These are phyloP conservation scores for Drosophila fungiperda DNA, from an alignment of 2,888 invertebrate species.

Conservation along the genomic window DNA sequence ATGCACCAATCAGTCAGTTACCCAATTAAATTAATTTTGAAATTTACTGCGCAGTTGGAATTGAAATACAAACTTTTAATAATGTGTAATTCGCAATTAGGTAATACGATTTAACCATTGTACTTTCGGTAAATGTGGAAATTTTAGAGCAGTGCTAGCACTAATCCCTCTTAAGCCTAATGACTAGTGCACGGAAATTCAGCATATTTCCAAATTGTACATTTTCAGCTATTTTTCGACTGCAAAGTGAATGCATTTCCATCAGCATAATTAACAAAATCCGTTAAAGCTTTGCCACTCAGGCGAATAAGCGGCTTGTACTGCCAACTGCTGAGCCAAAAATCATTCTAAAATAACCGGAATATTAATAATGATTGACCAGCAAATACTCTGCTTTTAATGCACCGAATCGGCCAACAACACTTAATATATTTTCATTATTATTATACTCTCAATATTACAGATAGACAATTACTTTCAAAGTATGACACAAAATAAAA, in stretches of 20 bases:
- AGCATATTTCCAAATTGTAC: not conserved
- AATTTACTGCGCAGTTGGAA: not conserved
- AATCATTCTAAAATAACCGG: not conserved
- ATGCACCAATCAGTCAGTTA: not conserved
- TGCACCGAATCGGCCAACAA: not conserved
- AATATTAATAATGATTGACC: not conserved
- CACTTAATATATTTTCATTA: not conserved
- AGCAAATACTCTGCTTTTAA: slow-evolving; percentile 1
- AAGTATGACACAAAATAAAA: not conserved
- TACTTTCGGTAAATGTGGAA: not conserved
- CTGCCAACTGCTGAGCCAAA: not conserved
- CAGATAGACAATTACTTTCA: not conserved
- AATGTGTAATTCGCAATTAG: not conserved
- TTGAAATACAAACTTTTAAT: not conserved
- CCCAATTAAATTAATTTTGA: not conserved
- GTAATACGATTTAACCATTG: not conserved
- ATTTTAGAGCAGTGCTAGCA: not conserved
- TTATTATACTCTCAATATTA: not conserved
- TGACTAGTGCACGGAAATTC: not conserved
- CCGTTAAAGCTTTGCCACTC: slow-evolving; percentile 22
- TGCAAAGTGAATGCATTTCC: slow-evolving; percentile 8
- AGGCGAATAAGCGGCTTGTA: slow-evolving; percentile 28
- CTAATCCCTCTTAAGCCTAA: not conserved
- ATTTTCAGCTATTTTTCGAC: slow-evolving; percentile 5
- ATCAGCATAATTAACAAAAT: slow-evolving; percentile 27